phyloP scores from a whole-genome alignment of 2,797 vertebrate genomes.

The Cottoperca gobio region DNA sequence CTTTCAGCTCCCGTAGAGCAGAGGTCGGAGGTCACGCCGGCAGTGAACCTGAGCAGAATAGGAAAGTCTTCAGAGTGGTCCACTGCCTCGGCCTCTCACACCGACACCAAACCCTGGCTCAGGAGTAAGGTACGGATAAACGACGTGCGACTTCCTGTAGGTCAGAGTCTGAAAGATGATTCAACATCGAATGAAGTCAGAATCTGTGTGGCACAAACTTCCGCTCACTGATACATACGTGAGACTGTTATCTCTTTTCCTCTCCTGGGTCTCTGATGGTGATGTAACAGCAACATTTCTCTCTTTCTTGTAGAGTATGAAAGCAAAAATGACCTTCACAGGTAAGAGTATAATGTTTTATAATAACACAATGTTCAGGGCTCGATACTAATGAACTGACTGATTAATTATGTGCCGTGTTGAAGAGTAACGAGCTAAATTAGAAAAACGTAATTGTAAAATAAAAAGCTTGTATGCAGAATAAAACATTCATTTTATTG shows the following conservation, averaged over 20 bases:
- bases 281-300: not conserved
- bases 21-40: slow-evolving; percentile 8
- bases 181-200: no score
- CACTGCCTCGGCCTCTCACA: slow-evolving; percentile 8
- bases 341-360: slow-evolving; percentile 73
- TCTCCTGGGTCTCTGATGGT: no score
- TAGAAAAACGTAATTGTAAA: no score
- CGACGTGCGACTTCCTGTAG: not conserved
- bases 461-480: no score
- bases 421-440: no score
- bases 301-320: slow-evolving; percentile 78
- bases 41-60: slow-evolving; percentile 48
- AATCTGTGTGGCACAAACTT: no score
- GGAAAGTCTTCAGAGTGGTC: slow-evolving; percentile 84
- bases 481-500: no score
- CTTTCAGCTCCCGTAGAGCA: slow-evolving; percentile 67
- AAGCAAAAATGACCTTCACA: slow-evolving; percentile 63
- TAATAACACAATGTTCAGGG: not conserved
- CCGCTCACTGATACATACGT: no score
- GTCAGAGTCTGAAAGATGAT: not conserved
- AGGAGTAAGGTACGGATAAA: slow-evolving; percentile 81
- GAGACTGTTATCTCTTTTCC: no score
- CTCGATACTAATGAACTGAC: not conserved
- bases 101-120: slow-evolving; percentile 58
- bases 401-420: not conserved